Base-by-base conservation (phyloP, 1,140 invertebrate species). In the Tetramorium alpestre region DNA sequence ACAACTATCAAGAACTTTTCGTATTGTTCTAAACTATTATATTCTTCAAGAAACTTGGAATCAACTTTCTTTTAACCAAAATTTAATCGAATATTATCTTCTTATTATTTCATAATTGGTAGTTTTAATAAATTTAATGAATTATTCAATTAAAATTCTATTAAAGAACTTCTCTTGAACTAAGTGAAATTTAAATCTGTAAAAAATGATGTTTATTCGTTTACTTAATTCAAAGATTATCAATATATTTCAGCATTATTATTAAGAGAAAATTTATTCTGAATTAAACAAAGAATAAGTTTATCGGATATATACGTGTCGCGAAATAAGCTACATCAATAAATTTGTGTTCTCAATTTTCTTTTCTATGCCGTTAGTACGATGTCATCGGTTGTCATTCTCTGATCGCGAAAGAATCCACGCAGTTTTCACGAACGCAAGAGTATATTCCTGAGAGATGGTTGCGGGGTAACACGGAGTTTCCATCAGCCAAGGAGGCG, bases 391-490 rank as follows among this genome's bases (percentile, higher is more conserved):
- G 95, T n/a, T 94, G 95, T 87, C 94, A 95, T 88, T 94, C 95
- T 51, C 87, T 95, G 41, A 94, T 94, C 47, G 93, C 94, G 38
- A 67, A 76, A 41, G 91, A 94, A 70, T 87, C 93, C 18, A 89
- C 94, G 85, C 95, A 96, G 87, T 96, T 96, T 92, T 89, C 94
- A 64, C 77, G 94, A 70, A 92, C 95, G 18, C 41, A 90, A 11
- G 90, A 94, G 47, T 96, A 94, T 87, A 89, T 93, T 82, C 96
- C 96, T 18, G 95, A 96, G 90, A 93, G 96, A 87, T 96, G 96
- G 95, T 89, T 96, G 56, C 94, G 94, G 88, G 91, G 89, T 65
- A 92, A 91, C 69, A 93, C 88, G 38, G 87, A 90, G 75, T 88
- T 87, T 88, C 90, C 85, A 65, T 87, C 91, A 18, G 90, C 94